These are phyloP conservation scores for Schizaphis graminum DNA, from an alignment of 2,888 invertebrate species.

Conservation along the genomic window DNA sequence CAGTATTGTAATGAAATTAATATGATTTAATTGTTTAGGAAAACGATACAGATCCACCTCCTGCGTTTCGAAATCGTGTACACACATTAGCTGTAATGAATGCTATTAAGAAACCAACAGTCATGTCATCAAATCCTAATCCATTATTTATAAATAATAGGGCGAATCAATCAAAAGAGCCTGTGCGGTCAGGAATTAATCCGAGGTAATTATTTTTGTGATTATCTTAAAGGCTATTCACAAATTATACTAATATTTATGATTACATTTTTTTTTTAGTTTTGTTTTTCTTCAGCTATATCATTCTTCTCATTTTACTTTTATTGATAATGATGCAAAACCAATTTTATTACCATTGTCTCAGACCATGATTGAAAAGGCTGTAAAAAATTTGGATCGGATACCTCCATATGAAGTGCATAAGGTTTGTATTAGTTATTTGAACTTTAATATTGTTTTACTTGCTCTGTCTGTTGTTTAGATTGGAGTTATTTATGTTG, in stretches of 20 bases:
- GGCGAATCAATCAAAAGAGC: constrained; percentile 70
- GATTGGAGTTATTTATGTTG: constrained; percentile 94
- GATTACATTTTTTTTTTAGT: constrained; percentile 71
- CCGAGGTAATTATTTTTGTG: constrained; percentile 74
- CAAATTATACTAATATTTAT: background rate
- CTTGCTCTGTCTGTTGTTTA: constrained; percentile 56
- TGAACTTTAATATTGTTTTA: background rate
- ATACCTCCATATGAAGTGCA: constrained; percentile 96
- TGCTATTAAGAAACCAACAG: constrained; percentile 74
- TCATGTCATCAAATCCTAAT: background rate
- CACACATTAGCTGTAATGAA: constrained; percentile 92
- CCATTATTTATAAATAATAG: background rate
- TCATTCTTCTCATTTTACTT: constrained; percentile 81
- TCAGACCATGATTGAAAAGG: constrained; percentile 74
- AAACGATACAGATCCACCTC: constrained; percentile 50
- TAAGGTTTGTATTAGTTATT: constrained; percentile 82
- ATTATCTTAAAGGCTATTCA: background rate
- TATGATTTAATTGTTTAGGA: constrained; percentile 33
- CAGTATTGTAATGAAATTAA: background rate
- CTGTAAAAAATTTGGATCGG: constrained; percentile 83
- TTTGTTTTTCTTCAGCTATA: constrained; percentile 94
- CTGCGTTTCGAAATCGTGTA: constrained; percentile 72
- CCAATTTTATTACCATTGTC: constrained; percentile 78
- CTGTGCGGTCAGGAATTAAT: constrained; percentile 82
- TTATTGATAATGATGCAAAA: constrained; percentile 73